Conservation (phyloP, 2,797 vertebrate genomes). For the Manis pentadactyla region DNA sequence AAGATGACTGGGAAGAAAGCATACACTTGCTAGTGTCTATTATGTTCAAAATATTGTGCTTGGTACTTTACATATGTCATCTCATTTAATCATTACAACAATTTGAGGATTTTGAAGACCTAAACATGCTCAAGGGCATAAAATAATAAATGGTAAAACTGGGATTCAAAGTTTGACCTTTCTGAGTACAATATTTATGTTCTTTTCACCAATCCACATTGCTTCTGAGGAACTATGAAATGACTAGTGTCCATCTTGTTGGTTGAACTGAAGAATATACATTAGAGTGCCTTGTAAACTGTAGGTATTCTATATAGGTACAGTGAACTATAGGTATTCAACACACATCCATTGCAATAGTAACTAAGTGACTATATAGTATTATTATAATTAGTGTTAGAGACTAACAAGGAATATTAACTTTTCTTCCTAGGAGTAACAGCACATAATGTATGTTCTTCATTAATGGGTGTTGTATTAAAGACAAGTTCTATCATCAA, state of each 20-base stretch:
- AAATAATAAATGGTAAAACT: slow-evolving; percentile 56
- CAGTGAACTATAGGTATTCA: neutral
- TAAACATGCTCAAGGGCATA: slow-evolving; percentile 30
- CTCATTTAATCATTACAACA: slow-evolving; percentile 38
- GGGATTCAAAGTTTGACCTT: slow-evolving; percentile 34
- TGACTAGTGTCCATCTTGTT: neutral
- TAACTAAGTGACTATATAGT: neutral
- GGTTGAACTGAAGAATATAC: neutral
- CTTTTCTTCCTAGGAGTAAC: neutral
- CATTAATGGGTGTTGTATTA: neutral
- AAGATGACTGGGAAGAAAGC: neutral
- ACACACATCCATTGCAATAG: neutral
- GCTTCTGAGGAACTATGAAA: slow-evolving; percentile 21
- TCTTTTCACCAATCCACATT: slow-evolving; percentile 33
- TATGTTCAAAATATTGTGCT: slow-evolving; percentile 23
- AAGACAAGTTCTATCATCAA: neutral
- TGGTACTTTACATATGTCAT: slow-evolving; percentile 42
- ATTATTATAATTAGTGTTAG: neutral
- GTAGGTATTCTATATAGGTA: neutral
- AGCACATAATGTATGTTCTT: neutral
- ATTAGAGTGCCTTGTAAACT: neutral
- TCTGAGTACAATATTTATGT: slow-evolving; percentile 46
- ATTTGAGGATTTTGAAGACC: slow-evolving; percentile 57
- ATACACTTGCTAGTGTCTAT: slow-evolving; percentile 9
- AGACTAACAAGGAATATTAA: neutral